Evolutionary conservation across 2,888 invertebrate species (phyloP).

Genomic region (Aphodius granarius): DNA sequence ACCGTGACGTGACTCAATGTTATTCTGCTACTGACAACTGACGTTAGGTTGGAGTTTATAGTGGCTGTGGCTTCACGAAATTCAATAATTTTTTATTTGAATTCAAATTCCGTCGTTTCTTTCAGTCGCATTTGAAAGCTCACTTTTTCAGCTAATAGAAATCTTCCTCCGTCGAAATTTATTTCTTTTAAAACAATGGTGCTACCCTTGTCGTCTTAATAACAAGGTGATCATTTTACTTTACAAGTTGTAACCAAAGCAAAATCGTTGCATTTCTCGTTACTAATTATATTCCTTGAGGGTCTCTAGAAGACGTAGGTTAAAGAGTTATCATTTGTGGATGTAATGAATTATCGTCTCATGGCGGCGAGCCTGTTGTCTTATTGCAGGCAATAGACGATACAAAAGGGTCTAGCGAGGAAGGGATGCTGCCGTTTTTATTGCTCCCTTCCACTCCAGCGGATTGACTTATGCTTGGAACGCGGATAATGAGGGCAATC

Average conservation of each 20-base stretch:
- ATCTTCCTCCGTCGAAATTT: too few relatives aligned
- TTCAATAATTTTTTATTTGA: too few relatives aligned
- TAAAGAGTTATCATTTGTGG: slow-evolving; percentile 44
- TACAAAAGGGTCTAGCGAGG: neutral
- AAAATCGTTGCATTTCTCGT: neutral
- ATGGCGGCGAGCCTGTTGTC: slow-evolving; percentile 45
- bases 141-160: too few relatives aligned
- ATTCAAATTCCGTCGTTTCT: too few relatives aligned
- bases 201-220: neutral
- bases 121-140: too few relatives aligned
- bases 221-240: neutral
- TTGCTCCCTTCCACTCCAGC: slow-evolving; percentile 8
- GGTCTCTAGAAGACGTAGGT: too few relatives aligned
- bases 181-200: neutral
- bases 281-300: slow-evolving; percentile 33
- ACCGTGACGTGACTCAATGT: too few relatives aligned
- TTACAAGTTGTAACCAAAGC: neutral
- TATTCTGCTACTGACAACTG: too few relatives aligned
- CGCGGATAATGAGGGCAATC: slow-evolving; percentile 55
- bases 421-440: neutral
- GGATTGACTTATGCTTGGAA: slow-evolving; percentile 46
- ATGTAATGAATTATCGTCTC: slow-evolving; percentile 46
- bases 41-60: too few relatives aligned
- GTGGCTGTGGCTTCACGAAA: too few relatives aligned
- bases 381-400: slow-evolving; percentile 35